These are phyloP conservation scores for Diploscapter pachys DNA, from an alignment of 1,140 invertebrate species.

Conservation along the genomic window DNA sequence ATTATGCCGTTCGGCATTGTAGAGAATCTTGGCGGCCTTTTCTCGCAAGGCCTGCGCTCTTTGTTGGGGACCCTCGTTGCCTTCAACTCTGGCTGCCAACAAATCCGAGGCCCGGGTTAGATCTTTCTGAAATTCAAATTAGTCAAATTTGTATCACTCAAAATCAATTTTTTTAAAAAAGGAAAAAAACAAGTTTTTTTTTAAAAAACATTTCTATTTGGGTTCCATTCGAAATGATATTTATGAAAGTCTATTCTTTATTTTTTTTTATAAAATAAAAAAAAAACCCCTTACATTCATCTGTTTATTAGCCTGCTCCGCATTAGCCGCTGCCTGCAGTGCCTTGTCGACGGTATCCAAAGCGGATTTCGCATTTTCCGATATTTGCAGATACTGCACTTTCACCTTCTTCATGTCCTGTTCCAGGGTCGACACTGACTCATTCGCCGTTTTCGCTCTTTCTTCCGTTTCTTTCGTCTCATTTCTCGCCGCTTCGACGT, in stretches of 20 bases:
- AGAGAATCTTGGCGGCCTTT: conserved; percentile 26
- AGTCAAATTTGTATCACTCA: no score
- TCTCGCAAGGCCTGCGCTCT: conserved; percentile 27
- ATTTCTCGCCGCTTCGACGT: conserved; percentile 13
- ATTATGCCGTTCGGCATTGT: conserved; percentile 32
- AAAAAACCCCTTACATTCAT: conserved; percentile 6
- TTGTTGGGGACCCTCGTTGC: conserved; percentile 29
- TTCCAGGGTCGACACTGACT: conserved; percentile 20
- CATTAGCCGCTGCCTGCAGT: conserved; percentile 13
- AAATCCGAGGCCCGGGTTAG: neutral
- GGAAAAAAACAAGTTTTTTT: no score
- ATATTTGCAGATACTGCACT: conserved; percentile 33
- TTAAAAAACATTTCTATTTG: no score
- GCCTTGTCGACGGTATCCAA: conserved; percentile 20
- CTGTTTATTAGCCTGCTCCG: conserved; percentile 31
- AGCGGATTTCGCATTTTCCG: conserved; percentile 32
- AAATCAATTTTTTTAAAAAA: no score
- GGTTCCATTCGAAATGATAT: no score
- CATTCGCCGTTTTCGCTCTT: conserved; percentile 23
- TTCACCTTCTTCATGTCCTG: conserved; percentile 33
- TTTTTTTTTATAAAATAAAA: no score
- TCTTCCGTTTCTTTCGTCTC: conserved; percentile 16
- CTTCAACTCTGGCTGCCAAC: conserved; percentile 16
- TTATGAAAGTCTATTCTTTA: no score
- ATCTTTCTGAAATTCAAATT: no score